Evolutionary conservation across 2,797 vertebrate genomes (phyloP).

Genomic region (Mallotus villosus): DNA sequence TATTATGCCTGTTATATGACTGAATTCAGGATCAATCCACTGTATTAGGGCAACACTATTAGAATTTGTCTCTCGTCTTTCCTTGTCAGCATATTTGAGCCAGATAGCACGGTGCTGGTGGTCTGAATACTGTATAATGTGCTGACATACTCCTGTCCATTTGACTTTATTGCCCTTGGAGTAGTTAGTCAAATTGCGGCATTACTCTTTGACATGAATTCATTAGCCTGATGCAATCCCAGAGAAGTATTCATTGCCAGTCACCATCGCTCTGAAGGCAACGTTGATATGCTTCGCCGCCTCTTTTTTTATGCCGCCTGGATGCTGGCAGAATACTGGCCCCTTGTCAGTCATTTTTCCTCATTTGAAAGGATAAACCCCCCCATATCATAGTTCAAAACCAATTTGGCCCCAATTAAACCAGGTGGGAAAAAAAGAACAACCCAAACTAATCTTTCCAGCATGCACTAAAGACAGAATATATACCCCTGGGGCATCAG

Average conservation of each 20-base stretch:
- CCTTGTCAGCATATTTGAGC: slow-evolving; percentile 3
- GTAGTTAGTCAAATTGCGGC: not conserved
- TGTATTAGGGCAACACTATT: not conserved
- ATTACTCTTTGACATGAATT: slow-evolving; percentile 2
- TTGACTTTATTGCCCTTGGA: slow-evolving; percentile 16
- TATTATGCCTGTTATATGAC: slow-evolving; percentile 67
- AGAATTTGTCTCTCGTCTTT: slow-evolving; percentile 19
- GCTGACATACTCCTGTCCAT: slow-evolving; percentile 23
- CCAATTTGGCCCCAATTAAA: not conserved
- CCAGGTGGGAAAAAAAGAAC: not conserved
- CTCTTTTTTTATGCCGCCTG: not conserved
- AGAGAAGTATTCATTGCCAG: not conserved
- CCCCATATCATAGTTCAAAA: not conserved
- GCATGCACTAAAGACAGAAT: not conserved
- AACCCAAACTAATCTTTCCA: not conserved
- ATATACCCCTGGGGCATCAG: not conserved
- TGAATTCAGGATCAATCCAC: slow-evolving; percentile 42
- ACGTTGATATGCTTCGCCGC: not conserved
- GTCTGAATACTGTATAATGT: slow-evolving; percentile 10
- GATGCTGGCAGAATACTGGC: not conserved
- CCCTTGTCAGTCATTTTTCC: not conserved
- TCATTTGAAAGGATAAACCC: not conserved
- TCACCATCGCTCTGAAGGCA: slow-evolving; percentile 5
- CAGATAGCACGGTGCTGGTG: not conserved
- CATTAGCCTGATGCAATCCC: slow-evolving; percentile 13